Base-by-base conservation (phyloP, 2,797 vertebrate genomes). In the Podarcis lilfordi region DNA sequence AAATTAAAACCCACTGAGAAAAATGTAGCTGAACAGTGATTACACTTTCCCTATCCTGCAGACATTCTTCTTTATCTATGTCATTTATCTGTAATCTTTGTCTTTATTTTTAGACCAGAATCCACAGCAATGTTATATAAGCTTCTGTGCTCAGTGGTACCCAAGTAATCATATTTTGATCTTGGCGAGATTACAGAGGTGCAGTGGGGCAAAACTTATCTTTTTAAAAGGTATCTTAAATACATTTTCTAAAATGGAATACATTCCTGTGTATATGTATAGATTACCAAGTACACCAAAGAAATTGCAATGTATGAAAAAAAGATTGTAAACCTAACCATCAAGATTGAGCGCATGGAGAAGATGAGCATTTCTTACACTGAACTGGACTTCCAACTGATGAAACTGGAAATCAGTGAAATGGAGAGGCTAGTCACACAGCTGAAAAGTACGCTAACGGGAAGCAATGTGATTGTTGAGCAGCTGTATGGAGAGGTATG, bases 331-430 rank as follows among this genome's bases (percentile, higher is more conserved):
- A 97, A 97, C 69, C 93, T 98, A 86, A 98, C 97, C 1, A 0
- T 93, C 19, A 96, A 94, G 92, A 90, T 98, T 87, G 91, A 95
- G 82, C 68, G 96, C 64, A 92, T 99, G 96, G 97, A 98, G 91
- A 90, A 55, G 13, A 94, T 88, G 21, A 75, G 93, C 5, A 75
- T 98, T 86, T 95, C 96, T 75, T 98, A 97, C 92, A 97, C 97
- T 7, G 96, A 97, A 83, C 93, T 98, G 93, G 98, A 99, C 94
- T 99, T 98, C 86, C 96, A 98, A 93, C 87, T 98, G 71, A 96
- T 98, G 88, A 97, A 97, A 94, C 64, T 97, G 45, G 97, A 98
- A 96, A 97, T 98, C 81, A 93, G 6, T 68, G 96, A 98, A 88
- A 97, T 98, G 78, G 94, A 98, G 79, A 96, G 37, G 84, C 94